phyloP scores from a whole-genome alignment of 2,113 vertebrate species.

The Spea bombifrons region DNA sequence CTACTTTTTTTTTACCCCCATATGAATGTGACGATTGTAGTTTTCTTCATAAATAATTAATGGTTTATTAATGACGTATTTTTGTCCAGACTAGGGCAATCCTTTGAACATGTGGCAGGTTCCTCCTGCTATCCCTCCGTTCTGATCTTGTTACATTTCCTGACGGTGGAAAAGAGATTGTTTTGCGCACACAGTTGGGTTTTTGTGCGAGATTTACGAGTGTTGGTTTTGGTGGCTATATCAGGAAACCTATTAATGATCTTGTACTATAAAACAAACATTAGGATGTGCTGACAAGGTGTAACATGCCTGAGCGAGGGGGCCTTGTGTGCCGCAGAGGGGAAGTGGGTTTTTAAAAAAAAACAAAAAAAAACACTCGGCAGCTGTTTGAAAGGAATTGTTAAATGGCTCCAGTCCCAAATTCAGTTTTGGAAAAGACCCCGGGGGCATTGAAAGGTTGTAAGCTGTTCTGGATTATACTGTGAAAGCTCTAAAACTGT shows the following conservation, averaged over 20 bases:
- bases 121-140: no score
- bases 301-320: constrained; percentile 19
- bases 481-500: not conserved
- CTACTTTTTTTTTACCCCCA: no score
- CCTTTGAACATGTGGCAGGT: no score
- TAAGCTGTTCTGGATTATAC: constrained; percentile 2
- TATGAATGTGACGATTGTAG: no score
- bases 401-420: constrained; percentile 21
- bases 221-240: constrained; percentile 6
- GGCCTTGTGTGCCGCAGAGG: constrained; percentile 15
- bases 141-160: not conserved
- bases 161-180: not conserved
- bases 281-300: constrained; percentile 37
- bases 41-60: no score
- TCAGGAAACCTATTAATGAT: constrained; percentile 27
- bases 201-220: constrained; percentile 19
- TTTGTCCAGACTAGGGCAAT: no score
- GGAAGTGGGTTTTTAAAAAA: constrained; percentile 22
- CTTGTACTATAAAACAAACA: constrained; percentile 19
- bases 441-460: not conserved
- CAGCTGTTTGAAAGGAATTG: constrained; percentile 33
- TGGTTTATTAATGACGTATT: no score
- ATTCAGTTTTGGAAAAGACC: constrained; percentile 25
- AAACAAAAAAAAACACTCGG: not conserved
- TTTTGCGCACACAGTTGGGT: not conserved